Conservation (phyloP, 2,888 invertebrate genomes). For the Mythimna albipuncta region DNA sequence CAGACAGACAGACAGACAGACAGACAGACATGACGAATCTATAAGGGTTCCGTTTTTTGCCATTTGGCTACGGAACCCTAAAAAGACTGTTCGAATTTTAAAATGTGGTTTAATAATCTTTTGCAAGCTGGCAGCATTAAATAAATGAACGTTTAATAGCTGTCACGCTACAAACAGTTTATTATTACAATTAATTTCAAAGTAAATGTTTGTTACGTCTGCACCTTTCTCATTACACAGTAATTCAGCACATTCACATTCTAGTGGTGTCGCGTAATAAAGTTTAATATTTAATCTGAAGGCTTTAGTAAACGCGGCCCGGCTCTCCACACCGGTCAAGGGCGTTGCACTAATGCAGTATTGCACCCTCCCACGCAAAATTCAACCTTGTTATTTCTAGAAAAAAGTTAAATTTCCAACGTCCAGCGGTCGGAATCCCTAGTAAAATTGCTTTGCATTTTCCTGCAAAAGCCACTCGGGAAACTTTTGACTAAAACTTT, state of each 20-base stretch:
- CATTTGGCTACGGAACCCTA: too few relatives aligned
- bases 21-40: too few relatives aligned
- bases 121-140: slow-evolving; percentile 2
- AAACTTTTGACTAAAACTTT: slow-evolving; percentile 57
- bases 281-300: slow-evolving; percentile 75
- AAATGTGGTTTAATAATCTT: slow-evolving; percentile 8
- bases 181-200: slow-evolving; percentile 28
- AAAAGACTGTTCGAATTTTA: not conserved
- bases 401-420: slow-evolving; percentile 33
- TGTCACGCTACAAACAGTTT: not conserved
- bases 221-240: slow-evolving; percentile 35
- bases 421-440: slow-evolving; percentile 14
- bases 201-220: slow-evolving; percentile 34
- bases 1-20: too few relatives aligned
- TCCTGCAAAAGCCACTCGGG: slow-evolving; percentile 52
- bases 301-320: slow-evolving; percentile 63
- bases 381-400: slow-evolving; percentile 46
- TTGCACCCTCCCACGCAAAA: slow-evolving; percentile 46
- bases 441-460: slow-evolving; percentile 57
- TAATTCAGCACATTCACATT: slow-evolving; percentile 43
- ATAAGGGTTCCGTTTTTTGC: too few relatives aligned
- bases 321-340: slow-evolving; percentile 73
- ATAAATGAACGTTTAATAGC: not conserved
- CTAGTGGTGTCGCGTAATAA: slow-evolving; percentile 58
- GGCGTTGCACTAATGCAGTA: slow-evolving; percentile 72